Base-by-base conservation (phyloP, 2,888 invertebrate genomes). In the Danaus chrysippus region DNA sequence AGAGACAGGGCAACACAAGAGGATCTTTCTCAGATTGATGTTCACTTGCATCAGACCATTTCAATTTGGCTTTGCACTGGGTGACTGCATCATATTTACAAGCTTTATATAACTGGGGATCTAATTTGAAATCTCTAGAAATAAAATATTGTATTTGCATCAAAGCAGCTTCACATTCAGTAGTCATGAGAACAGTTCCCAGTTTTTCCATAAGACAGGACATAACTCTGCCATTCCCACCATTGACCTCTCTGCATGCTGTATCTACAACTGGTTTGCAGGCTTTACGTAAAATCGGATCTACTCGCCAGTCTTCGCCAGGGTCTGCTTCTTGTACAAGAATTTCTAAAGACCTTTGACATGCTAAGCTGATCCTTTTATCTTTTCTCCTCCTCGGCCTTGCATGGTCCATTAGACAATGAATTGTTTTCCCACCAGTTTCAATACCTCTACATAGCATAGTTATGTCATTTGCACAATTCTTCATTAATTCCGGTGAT, bases 131-230 rank as follows among this genome's bases (percentile, higher is more conserved):
- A 86, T 99, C 97, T 73, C 99, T 93, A 0, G 98, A 96, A 66
- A 99, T 94, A 85, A 99, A 99, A 84, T 98, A 99, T 79, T 99
- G 98, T 75, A 99, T 97, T 85, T 99, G 97, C 64, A 99, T 92
- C 53, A 99, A 91, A 10, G 97, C 96, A 68, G 95, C 94, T 89
- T 98, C 97, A 91, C 99, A 99, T 13, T 95, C 94, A 63, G 94
- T 93, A 0, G 93, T 95, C 98, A 99, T 99, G 52, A 93, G 91
- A 61, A 93, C 93, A 1, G 95, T 94, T 46, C 96, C 96, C 56
- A 99, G 91, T 78, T 97, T 96, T 73, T 97, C 96, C 96, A 99
- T 96, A 42, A 99, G 92, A 78, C 99, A 99, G 17, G 95, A 95
- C 93, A 99, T 95, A 0, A 99, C 95, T 76, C 95, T 92, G 0